Conservation (phyloP, 2,888 invertebrate species). For the Erebia palarica region DNA sequence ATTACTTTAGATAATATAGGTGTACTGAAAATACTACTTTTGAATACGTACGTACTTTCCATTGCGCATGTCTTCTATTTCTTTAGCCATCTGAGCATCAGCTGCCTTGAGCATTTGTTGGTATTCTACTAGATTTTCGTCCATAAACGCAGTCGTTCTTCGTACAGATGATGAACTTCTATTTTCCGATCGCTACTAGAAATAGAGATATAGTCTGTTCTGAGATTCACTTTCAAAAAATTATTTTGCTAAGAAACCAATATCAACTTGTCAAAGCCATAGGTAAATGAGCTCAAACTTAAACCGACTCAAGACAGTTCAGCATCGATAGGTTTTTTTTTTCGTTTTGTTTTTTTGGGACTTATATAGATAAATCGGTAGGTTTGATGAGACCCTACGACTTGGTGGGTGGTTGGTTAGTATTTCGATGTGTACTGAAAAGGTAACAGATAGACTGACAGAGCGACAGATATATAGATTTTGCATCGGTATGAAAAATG, state of each 20-base stretch:
- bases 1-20: not conserved
- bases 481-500: too few species aligned
- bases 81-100: constrained; percentile 89
- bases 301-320: too few species aligned
- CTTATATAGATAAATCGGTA: too few species aligned
- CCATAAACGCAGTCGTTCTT: constrained; percentile 86
- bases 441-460: too few species aligned
- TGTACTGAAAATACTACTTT: not conserved
- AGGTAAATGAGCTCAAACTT: too few species aligned
- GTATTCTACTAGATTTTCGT: constrained; percentile 84
- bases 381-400: too few species aligned
- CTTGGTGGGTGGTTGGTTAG: too few species aligned
- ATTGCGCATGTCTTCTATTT: constrained; percentile 92
- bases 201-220: constrained; percentile 50
- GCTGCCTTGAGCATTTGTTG: constrained; percentile 86
- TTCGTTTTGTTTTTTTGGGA: too few species aligned
- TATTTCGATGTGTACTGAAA: too few species aligned
- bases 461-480: too few species aligned
- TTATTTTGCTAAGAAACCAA: not conserved
- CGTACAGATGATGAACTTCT: constrained; percentile 64
- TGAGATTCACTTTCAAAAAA: constrained; percentile 9
- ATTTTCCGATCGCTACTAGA: constrained; percentile 78
- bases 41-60: constrained; percentile 80
- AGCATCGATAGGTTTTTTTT: too few species aligned
- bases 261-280: not conserved